phyloP scores from a whole-genome alignment of 1,140 invertebrate species.

The Heliconius nattereri region DNA sequence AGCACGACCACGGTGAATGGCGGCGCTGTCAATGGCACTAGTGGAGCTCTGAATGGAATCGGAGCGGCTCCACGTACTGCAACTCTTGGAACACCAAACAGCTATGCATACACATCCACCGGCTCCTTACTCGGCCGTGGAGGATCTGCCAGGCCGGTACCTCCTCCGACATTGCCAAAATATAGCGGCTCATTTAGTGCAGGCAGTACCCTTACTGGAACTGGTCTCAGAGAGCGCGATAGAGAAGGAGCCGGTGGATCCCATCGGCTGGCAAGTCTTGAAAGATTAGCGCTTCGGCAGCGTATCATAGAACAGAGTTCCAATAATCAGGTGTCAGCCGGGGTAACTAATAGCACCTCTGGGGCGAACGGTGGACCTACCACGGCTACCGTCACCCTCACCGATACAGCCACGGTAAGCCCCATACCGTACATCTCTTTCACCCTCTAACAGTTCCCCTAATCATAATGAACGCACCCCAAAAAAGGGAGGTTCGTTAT shows the following conservation, averaged over 20 bases:
- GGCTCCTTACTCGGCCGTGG: constrained; percentile 73
- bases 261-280: constrained; percentile 86
- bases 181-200: constrained; percentile 79
- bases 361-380: constrained; percentile 63
- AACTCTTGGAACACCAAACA: constrained; percentile 72
- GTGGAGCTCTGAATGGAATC: constrained; percentile 69
- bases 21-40: constrained; percentile 72
- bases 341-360: constrained; percentile 43
- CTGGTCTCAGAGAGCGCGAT: constrained; percentile 75
- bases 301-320: constrained; percentile 84
- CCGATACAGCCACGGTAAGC: constrained; percentile 79
- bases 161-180: constrained; percentile 85
- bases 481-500: constrained; percentile 67
- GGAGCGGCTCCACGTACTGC: constrained; percentile 70
- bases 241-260: constrained; percentile 82
- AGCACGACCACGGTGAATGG: constrained; percentile 76
- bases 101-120: constrained; percentile 76
- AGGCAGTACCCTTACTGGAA: constrained; percentile 72
- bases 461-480: constrained; percentile 66
- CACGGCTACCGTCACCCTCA: constrained; percentile 76
- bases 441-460: constrained; percentile 73
- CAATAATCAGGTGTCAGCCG: constrained; percentile 68
- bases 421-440: constrained; percentile 63
- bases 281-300: constrained; percentile 86
- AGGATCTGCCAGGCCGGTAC: constrained; percentile 80